Conservation (phyloP, 2,113 vertebrate species). For the Dasyurus viverrinus region DNA sequence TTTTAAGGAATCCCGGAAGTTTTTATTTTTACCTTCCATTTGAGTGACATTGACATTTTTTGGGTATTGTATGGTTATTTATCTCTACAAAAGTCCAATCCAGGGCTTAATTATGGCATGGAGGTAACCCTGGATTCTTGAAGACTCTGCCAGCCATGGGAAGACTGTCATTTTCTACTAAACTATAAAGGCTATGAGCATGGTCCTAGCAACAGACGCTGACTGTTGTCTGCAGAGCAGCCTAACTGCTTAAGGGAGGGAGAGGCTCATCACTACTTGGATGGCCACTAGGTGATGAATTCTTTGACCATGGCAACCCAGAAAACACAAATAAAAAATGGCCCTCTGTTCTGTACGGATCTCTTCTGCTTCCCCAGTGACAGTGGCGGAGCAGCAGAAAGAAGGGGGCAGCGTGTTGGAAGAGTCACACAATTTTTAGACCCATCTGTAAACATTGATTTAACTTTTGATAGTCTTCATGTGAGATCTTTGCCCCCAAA, state of each 20-base stretch:
- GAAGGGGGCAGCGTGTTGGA: neutral
- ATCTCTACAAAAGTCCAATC: neutral
- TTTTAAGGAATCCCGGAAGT: neutral
- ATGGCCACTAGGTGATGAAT: neutral
- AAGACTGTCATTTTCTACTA: neutral
- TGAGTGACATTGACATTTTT: neutral
- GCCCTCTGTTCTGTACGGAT: neutral
- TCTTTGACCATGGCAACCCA: neutral
- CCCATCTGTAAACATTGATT: neutral
- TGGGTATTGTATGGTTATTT: neutral
- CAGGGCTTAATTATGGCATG: neutral
- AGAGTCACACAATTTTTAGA: neutral
- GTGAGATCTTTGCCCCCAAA: neutral
- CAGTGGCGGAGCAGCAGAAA: neutral
- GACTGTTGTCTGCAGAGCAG: neutral
- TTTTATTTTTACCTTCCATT: neutral
- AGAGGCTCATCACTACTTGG: neutral
- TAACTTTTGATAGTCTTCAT: neutral
- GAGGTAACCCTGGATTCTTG: neutral
- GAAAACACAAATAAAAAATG: conserved; percentile 1
- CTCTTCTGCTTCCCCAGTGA: neutral
- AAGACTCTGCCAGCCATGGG: neutral
- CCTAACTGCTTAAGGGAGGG: neutral
- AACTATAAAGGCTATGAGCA: neutral
- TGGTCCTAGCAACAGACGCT: neutral